Percentiles rank a stretch among this genome's conserved stretches.
Evolutionary conservation across 1,140 invertebrate genomes (phyloP).

Genomic region (Drosophila melanica): DNA sequence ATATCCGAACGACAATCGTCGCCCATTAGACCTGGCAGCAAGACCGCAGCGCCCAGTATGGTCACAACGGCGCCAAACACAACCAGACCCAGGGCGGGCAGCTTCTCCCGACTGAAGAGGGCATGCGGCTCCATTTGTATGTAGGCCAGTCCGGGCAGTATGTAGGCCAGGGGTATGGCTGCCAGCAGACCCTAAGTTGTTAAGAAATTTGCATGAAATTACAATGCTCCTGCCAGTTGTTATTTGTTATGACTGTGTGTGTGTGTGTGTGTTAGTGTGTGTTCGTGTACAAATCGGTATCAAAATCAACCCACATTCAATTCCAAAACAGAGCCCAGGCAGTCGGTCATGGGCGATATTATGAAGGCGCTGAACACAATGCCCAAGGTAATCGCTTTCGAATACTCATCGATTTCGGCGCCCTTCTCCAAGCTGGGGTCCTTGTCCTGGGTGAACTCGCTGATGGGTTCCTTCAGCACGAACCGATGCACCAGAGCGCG

Average conservation of each 20-base stretch:
- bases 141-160: conserved; percentile 92
- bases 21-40: conserved; percentile 75
- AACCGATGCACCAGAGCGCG: conserved; percentile 78
- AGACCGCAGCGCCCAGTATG: conserved; percentile 85
- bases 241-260: conserved; percentile 10
- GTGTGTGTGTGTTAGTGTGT: too few relatives aligned
- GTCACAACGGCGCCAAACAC: conserved; percentile 90
- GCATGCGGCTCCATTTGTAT: conserved; percentile 90
- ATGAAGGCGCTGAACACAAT: conserved; percentile 90
- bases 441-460: conserved; percentile 77
- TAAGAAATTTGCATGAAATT: conserved; percentile 60
- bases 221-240: conserved; percentile 24
- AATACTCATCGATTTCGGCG: conserved; percentile 85
- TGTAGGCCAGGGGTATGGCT: conserved; percentile 93
- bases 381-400: conserved; percentile 88
- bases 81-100: conserved; percentile 89
- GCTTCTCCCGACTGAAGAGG: conserved; percentile 88
- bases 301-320: conserved; percentile 88
- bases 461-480: conserved; percentile 79
- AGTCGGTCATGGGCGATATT: conserved; percentile 93
- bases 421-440: conserved; percentile 85
- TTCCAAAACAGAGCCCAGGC: conserved; percentile 93
- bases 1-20: conserved; percentile 81
- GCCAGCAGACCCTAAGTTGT: conserved; percentile 89
- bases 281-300: conserved; percentile 1